Evolutionary conservation across 2,113 vertebrate genomes (phyloP).

Genomic region (Rhabdomys dilectus): DNA sequence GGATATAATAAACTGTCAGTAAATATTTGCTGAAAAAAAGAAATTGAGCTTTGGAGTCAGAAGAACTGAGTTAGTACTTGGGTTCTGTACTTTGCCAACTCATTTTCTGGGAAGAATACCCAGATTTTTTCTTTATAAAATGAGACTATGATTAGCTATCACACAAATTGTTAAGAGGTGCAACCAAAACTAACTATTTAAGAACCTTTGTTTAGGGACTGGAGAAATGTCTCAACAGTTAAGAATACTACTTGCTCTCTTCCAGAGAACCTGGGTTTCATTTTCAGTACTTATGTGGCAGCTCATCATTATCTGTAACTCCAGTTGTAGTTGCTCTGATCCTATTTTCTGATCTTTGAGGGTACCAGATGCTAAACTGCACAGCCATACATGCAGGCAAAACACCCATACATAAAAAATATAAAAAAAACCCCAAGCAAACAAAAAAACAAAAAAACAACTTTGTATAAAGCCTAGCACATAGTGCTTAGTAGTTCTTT

Average conservation of each 20-base stretch:
- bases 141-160: slow-evolving; percentile 9
- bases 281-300: neutral
- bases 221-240: neutral
- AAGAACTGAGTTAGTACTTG: slow-evolving; percentile 1
- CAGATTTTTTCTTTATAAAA: slow-evolving; percentile 60
- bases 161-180: slow-evolving; percentile 8
- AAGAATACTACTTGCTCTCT: neutral
- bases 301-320: neutral
- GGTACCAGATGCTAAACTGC: neutral
- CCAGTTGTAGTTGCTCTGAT: neutral
- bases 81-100: neutral
- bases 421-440: neutral
- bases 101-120: slow-evolving; percentile 10
- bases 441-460: neutral
- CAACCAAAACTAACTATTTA: neutral
- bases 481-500: slow-evolving; percentile 12
- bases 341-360: neutral
- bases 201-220: neutral
- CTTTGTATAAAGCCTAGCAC: slow-evolving; percentile 16
- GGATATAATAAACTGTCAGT: slow-evolving; percentile 12
- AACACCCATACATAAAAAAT: neutral
- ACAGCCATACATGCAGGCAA: neutral
- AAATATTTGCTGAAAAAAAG: slow-evolving; percentile 57
- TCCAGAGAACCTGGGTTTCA: neutral
- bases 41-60: slow-evolving; percentile 52